Percentiles rank a stretch among this genome's conserved stretches.
These are phyloP conservation scores for Diceros bicornis DNA, from an alignment of 2,797 vertebrate species.

Conservation along the genomic window DNA sequence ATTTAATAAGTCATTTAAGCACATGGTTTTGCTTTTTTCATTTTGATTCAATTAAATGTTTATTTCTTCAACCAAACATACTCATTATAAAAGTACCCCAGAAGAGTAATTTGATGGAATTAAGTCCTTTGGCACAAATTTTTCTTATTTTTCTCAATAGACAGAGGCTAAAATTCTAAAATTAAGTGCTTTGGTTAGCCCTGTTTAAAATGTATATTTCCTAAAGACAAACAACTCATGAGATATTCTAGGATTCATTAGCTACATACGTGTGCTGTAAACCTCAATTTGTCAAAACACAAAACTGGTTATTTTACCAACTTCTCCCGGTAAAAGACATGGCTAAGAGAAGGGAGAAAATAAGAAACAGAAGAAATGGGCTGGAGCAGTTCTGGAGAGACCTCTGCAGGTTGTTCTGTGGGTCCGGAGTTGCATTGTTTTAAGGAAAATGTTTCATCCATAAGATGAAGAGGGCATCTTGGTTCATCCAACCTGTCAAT, in stretches of 20 bases:
- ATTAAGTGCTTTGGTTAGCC: not conserved
- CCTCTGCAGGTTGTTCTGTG: not conserved
- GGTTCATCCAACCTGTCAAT: not conserved
- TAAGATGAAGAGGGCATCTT: not conserved
- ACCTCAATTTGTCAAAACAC: not conserved
- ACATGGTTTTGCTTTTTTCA: constrained; percentile 30
- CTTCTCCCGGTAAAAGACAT: not conserved
- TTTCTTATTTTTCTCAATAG: not conserved
- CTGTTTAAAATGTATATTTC: not conserved
- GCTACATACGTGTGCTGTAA: not conserved
- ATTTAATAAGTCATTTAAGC: constrained; percentile 28
- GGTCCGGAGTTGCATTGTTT: not conserved
- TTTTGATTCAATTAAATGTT: constrained; percentile 59
- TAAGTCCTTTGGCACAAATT: not conserved
- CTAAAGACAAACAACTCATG: constrained; percentile 15
- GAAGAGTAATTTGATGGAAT: constrained; percentile 56
- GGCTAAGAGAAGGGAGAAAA: not conserved
- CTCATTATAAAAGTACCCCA: not conserved
- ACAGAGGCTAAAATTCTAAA: constrained; percentile 52
- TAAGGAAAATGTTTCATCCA: not conserved
- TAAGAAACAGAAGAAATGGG: not conserved
- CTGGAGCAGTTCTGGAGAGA: not conserved
- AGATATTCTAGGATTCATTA: not conserved
- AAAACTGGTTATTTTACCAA: not conserved
- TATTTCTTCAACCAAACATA: constrained; percentile 49